Conservation (phyloP, 1,140 invertebrate genomes). For the Eupeodes corollae region DNA sequence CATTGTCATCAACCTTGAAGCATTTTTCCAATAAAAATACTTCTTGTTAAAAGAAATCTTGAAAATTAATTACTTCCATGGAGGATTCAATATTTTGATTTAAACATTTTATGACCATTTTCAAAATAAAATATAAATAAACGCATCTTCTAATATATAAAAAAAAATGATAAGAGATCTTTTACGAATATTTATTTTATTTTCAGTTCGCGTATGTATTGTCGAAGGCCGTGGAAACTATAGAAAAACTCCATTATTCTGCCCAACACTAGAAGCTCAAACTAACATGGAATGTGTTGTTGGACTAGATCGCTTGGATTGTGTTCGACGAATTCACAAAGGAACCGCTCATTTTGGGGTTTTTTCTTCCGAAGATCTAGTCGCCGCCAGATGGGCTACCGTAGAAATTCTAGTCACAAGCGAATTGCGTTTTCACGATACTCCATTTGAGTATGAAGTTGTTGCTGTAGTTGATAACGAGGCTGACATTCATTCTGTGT, state of each 20-base stretch:
- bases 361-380: conserved; percentile 67
- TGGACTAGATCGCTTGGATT: conserved; percentile 60
- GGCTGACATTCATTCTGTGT: conserved; percentile 35
- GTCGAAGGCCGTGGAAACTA: conserved; percentile 48
- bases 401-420: conserved; percentile 56
- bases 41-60: too few species aligned
- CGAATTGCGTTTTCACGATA: conserved; percentile 45
- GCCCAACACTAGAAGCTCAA: conserved; percentile 45
- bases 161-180: too few species aligned
- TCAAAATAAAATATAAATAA: too few species aligned
- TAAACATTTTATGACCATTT: too few species aligned
- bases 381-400: conserved; percentile 55
- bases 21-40: too few species aligned
- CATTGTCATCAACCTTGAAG: too few species aligned
- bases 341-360: conserved; percentile 70
- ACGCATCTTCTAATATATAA: too few species aligned
- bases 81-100: too few species aligned
- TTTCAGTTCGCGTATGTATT: conserved; percentile 55
- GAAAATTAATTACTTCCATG: too few species aligned
- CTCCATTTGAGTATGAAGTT: conserved; percentile 50
- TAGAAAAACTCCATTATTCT: conserved; percentile 46
- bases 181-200: not conserved
- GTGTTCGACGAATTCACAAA: conserved; percentile 58
- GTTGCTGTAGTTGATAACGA: conserved; percentile 57
- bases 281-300: conserved; percentile 52